Evolutionary conservation across 2,888 invertebrate species (phyloP).

Genomic region (Anarsia innoxiella): DNA sequence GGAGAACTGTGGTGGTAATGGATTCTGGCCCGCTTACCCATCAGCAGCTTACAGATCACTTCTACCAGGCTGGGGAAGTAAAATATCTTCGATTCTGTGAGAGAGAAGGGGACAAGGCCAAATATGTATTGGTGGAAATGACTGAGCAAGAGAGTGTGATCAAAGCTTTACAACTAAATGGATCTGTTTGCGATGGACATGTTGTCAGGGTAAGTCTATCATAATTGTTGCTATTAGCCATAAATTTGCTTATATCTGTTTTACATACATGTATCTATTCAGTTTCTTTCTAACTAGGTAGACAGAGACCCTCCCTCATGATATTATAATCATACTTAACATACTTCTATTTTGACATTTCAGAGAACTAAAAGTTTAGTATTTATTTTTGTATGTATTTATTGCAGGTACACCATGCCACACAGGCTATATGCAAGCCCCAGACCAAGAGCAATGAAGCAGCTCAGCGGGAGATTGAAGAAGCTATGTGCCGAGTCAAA

Average conservation of each 20-base stretch:
- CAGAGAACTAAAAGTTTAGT: no score
- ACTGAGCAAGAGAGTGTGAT: constrained; percentile 92
- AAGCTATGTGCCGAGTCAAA: constrained; percentile 97
- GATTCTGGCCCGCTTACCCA: constrained; percentile 85
- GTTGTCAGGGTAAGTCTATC: constrained; percentile 9
- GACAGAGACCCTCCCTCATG: no score
- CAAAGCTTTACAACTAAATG: constrained; percentile 90
- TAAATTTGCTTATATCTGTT: not conserved
- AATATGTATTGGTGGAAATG: constrained; percentile 94
- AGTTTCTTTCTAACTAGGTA: no score
- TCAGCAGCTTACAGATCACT: constrained; percentile 92
- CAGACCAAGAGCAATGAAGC: constrained; percentile 97
- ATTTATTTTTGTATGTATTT: not conserved
- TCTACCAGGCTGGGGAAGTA: constrained; percentile 91
- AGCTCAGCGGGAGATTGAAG: constrained; percentile 95
- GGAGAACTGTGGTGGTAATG: constrained; percentile 91
- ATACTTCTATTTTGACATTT: not conserved
- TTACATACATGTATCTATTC: not conserved
- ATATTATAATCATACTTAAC: no score
- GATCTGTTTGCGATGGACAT: constrained; percentile 83
- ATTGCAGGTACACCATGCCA: constrained; percentile 87
- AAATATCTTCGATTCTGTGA: constrained; percentile 95
- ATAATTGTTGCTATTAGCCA: no score
- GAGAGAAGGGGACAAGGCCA: constrained; percentile 83
- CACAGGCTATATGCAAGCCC: constrained; percentile 92